These are phyloP conservation scores for Cyrtonyx montezumae DNA, from an alignment of 2,113 vertebrate genomes.

Conservation along the genomic window DNA sequence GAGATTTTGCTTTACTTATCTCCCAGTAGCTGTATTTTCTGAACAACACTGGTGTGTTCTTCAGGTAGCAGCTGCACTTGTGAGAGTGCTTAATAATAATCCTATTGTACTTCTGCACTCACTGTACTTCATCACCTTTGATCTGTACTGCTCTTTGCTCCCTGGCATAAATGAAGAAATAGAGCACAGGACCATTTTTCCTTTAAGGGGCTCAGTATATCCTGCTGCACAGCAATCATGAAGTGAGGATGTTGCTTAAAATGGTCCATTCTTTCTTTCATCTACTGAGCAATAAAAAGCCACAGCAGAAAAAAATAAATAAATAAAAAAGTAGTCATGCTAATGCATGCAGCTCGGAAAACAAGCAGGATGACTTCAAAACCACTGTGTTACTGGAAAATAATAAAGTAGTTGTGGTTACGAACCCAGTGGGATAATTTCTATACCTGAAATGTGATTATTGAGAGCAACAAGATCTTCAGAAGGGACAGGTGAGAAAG, in stretches of 20 bases:
- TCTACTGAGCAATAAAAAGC: neutral
- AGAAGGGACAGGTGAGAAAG: no score
- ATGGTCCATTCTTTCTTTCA: neutral
- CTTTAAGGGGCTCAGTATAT: neutral
- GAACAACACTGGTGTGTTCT: neutral
- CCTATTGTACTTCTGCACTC: neutral
- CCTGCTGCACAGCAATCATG: neutral
- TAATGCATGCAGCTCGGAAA: neutral
- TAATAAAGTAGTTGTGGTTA: no score
- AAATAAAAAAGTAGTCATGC: neutral
- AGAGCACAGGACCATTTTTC: neutral
- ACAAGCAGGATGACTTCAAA: no score
- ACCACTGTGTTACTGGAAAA: no score
- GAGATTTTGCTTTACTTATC: constrained; percentile 11
- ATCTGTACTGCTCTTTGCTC: constrained; percentile 3
- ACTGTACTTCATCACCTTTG: neutral
- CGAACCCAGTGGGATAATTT: no score
- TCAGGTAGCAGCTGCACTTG: neutral
- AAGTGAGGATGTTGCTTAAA: neutral
- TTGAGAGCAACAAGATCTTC: no score
- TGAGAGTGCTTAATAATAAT: neutral
- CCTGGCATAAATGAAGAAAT: neutral
- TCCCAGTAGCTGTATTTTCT: neutral
- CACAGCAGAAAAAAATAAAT: neutral
- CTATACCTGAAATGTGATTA: no score